Base-by-base conservation (phyloP, 2,797 vertebrate genomes). In the Melanotaenia trifasciata region DNA sequence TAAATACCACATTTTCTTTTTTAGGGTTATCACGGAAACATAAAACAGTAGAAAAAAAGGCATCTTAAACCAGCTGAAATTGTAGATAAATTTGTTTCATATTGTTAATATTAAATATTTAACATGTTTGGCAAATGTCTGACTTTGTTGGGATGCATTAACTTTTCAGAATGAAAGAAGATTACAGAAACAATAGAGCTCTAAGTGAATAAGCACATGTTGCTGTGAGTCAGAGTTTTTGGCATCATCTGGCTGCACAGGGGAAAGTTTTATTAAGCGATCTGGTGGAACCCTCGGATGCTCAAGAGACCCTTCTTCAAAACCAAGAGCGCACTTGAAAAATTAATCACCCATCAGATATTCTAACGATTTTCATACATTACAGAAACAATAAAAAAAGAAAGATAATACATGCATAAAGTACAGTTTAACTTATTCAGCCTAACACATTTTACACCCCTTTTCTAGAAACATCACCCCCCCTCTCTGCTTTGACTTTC, bases 141-240 rank as follows among this genome's bases (percentile, higher is more conserved):
- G 36, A 28, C 26, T 30, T 1, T 18, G 51, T 40, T 73, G 20
- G 14, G n/a, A 16, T 13, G 1, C 36, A 5, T 28, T 7, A 54
- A n/a, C 50, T 43, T 22, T 35, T 60, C 58, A 24, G 35, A 43
- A 36, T 60, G 14, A 60, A 20, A 40, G 32, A 32, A 36, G 16
- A 64, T n/a, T 24, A 64, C 16, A 33, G 53, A n/a, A 79, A 77
- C 71, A 77, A 84, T 62, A 32, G 51, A 8, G 28, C 3, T 16
- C 53, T 64, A 74, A 77, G 36, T 69, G 58, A 79, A 84, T 33
- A 67, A 79, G 22, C 70, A 73, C 66, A 73, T 43, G 57, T 28
- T 75, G 57, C 70, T 58, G 60, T 45, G 68, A 58, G 64, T 81
- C 40, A 16, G 66, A 80, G 74, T 58, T 60, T 30, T 72, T 43